Evolutionary conservation across 92 coral and sea anemone genomes (phyloP).

Genomic region (Plumapathes pennacea): DNA sequence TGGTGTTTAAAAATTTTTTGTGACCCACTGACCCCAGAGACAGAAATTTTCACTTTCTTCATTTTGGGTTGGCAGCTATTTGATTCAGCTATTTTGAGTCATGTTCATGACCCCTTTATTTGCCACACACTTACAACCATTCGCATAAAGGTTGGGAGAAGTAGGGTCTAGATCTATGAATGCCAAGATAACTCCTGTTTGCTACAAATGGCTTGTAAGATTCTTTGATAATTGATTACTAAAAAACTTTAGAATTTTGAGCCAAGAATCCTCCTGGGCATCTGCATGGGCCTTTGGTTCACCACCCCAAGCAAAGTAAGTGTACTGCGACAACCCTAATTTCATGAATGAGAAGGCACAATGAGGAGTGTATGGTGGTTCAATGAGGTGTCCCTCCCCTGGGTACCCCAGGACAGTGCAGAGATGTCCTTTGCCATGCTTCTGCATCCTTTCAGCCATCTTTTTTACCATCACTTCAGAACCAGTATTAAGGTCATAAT

Average conservation of each 20-base stretch:
- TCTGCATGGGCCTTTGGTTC: conserved; percentile 41
- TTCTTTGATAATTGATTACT: conserved; percentile 4
- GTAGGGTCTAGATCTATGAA: no score
- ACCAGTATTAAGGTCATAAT: conserved; percentile 18
- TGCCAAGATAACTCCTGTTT: no score
- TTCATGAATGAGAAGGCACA: conserved; percentile 27
- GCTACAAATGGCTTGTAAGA: conserved; percentile 10
- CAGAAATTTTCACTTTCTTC: no score
- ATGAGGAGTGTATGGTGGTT: conserved; percentile 64
- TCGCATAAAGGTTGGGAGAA: no score
- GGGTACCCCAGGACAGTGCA: conserved; percentile 48
- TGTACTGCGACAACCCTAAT: neutral
- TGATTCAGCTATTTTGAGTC: no score
- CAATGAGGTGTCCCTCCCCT: conserved; percentile 70
- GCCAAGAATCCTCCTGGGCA: conserved; percentile 73
- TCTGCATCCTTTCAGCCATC: conserved; percentile 32
- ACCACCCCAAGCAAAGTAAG: conserved; percentile 53
- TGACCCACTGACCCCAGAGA: no score
- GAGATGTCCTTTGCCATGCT: conserved; percentile 39
- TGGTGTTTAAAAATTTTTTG: no score
- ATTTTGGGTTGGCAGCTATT: no score
- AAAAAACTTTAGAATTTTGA: conserved; percentile 38
- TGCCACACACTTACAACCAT: no score
- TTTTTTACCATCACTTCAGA: conserved; percentile 19
- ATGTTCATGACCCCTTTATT: no score